Conservation (phyloP, 2,797 vertebrate genomes). For the Myoxocephalus aenaeus region DNA sequence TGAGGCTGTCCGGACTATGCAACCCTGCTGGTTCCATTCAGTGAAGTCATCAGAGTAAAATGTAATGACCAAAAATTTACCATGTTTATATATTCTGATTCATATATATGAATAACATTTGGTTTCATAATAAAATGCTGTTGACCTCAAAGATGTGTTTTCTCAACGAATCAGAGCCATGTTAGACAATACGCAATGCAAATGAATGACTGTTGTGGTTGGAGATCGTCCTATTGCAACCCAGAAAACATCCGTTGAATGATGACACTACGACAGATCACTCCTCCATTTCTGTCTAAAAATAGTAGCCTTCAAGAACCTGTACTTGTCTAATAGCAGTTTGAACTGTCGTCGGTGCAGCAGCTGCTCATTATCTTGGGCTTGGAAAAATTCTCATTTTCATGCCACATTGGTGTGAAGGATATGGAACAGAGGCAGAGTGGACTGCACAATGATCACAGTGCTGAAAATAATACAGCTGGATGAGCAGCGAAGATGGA, state of each 20-base stretch:
- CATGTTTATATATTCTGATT: too few species aligned
- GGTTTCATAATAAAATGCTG: background rate
- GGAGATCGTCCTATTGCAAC: background rate
- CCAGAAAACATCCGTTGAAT: background rate
- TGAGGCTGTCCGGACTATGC: too few species aligned
- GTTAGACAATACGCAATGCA: background rate
- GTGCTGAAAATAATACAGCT: constrained; percentile 32
- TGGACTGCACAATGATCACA: constrained; percentile 54
- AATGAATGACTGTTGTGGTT: background rate
- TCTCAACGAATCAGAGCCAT: background rate
- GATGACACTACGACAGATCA: background rate
- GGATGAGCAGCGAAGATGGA: constrained; percentile 26
- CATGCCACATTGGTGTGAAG: constrained; percentile 34
- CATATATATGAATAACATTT: too few species aligned
- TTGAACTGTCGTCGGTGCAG: constrained; percentile 26
- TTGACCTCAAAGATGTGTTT: background rate
- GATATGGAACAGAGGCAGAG: constrained; percentile 27
- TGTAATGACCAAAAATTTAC: too few species aligned
- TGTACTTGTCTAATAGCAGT: constrained; percentile 4
- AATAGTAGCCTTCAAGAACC: constrained; percentile 29
- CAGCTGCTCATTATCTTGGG: constrained; percentile 43
- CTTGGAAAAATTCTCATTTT: constrained; percentile 22
- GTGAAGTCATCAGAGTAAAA: too few species aligned
- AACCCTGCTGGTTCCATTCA: too few species aligned
- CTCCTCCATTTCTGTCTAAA: background rate